Evolutionary conservation across 2,113 vertebrate species (phyloP).

Genomic region (Pteronura brasiliensis): DNA sequence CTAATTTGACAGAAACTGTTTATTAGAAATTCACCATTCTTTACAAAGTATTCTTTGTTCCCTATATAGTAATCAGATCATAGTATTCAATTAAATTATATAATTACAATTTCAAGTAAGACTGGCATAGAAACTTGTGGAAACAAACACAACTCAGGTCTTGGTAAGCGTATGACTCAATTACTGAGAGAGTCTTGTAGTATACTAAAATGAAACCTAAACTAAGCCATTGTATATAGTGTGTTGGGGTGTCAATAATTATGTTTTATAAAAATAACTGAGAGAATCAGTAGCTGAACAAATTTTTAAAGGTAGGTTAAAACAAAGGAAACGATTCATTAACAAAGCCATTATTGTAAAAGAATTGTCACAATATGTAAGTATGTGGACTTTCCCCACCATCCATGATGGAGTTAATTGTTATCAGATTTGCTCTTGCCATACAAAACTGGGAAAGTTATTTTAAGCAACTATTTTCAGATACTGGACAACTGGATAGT

Average conservation of each 20-base stretch:
- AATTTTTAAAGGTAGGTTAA: background rate
- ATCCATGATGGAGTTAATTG: background rate
- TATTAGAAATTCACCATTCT: background rate
- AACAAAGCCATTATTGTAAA: background rate
- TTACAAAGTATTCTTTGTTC: constrained; percentile 25
- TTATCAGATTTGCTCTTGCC: background rate
- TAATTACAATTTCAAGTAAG: constrained; percentile 16
- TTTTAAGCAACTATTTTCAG: background rate
- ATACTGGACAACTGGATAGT: background rate
- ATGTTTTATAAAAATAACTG: background rate
- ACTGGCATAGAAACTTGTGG: background rate
- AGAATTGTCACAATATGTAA: background rate
- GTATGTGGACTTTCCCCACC: background rate
- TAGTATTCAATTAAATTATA: background rate
- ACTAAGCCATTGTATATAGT: background rate
- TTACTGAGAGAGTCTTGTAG: background rate
- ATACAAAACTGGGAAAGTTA: background rate
- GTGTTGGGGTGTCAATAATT: background rate
- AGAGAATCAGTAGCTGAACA: background rate
- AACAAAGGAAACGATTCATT: background rate
- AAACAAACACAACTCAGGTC: background rate
- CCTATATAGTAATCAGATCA: background rate
- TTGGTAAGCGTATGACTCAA: background rate
- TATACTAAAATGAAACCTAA: background rate
- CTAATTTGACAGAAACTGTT: background rate